Conservation (phyloP, 1,140 invertebrate species). For the Dufourea novaeangliae region DNA sequence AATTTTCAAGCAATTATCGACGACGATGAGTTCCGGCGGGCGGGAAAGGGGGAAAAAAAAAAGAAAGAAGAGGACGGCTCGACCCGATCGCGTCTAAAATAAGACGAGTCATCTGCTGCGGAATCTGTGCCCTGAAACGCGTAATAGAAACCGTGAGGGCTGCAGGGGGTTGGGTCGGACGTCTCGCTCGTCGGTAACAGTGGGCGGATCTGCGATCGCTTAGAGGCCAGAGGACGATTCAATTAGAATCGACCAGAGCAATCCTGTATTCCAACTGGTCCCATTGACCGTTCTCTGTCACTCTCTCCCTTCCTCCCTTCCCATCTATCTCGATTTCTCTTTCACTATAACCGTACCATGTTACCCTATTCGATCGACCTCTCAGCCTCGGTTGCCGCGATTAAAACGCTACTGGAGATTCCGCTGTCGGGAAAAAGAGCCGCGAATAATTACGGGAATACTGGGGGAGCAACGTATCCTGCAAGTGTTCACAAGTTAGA, state of each 20-base stretch:
- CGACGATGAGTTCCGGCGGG: background rate
- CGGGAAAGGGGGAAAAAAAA: background rate
- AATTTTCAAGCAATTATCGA: slow-evolving; percentile 45
- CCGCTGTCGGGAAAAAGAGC: background rate
- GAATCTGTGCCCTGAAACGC: slow-evolving; percentile 43
- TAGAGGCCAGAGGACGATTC: slow-evolving; percentile 73
- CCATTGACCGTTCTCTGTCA: slow-evolving; percentile 54
- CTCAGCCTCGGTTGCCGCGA: slow-evolving; percentile 44
- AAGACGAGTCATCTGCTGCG: slow-evolving; percentile 44
- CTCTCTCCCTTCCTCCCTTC: background rate
- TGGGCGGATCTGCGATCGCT: slow-evolving; percentile 66
- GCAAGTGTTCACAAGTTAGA: background rate
- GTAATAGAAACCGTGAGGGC: slow-evolving; percentile 57
- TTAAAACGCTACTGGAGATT: slow-evolving; percentile 54
- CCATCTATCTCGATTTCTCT: background rate
- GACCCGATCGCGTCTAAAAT: slow-evolving; percentile 50
- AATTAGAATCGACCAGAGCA: slow-evolving; percentile 72
- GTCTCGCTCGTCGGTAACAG: slow-evolving; percentile 62
- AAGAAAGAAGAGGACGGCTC: background rate
- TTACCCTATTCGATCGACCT: slow-evolving; percentile 55
- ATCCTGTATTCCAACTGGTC: slow-evolving; percentile 62
- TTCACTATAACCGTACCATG: slow-evolving; percentile 17
- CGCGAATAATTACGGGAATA: slow-evolving; percentile 20
- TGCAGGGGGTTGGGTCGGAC: slow-evolving; percentile 51
- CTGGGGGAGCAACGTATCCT: background rate